Base-by-base conservation (phyloP, 2,113 vertebrate species). In the Lates calcarifer region DNA sequence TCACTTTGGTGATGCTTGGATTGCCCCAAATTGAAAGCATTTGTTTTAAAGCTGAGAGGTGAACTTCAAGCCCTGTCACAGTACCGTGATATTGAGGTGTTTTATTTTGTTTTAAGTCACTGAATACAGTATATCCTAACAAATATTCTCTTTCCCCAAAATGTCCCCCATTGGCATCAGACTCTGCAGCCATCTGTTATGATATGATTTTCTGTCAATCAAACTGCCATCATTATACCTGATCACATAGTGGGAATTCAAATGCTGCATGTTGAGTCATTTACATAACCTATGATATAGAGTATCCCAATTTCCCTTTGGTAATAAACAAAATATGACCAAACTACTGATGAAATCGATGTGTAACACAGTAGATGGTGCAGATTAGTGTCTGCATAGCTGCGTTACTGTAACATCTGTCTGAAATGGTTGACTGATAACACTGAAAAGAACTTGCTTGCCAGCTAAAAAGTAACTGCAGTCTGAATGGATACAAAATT, bases 21-120 rank as follows among this genome's bases (percentile, higher is more conserved):
- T 91, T 87, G 89, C 64, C 79, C 83, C 87, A 91, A 92, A 93
- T 92, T 90, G 89, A 93, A 92, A 90, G 88, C 91, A 89, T 92
- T 91, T 90, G 83, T 93, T 90, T 89, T 83, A 85, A 91, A 90
- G 74, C 82, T 53, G 64, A 79, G 67, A 78, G 66, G 87, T 80
- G 82, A 87, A 83, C 86, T 85, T 77, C 43, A 72, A 83, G 68
- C 70, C 61, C 45, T 57, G 89, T 89, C 84, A 65, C 73, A 18
- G 58, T 37, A 28, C 45, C 29, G n/a, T 74, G 73, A 76, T 83
- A 87, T 86, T 64, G 68, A 87, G 81, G 84, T 82, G 76, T 87
- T 86, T 89, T 79, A 90, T 90, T 89, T 90, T 64, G 77, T 89
- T 88, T 86, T 77, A 81, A 77, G 83, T 74, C 87, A 74, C 53